Evolutionary conservation across 1,140 invertebrate species (phyloP), one percentile per base, ranked within the genome.

Genomic region (Drosophila lacteicornis): DNA sequence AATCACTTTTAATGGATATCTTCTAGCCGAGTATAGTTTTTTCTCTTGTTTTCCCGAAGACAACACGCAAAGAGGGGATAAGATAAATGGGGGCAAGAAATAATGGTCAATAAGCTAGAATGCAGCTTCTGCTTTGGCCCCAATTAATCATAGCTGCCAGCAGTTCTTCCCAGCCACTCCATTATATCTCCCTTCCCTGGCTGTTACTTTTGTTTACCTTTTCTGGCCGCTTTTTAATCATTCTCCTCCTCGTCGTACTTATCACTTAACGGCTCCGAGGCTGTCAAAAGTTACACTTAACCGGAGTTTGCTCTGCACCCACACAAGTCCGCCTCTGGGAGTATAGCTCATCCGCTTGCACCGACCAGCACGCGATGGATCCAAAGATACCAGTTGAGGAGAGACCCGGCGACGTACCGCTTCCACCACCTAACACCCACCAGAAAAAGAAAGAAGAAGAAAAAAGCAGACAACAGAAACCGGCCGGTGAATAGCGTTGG

Each of bases 211-310:
- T 55, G 42, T 25, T 56, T 69, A 70, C 67, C 62, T 67, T 22
- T 4, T 17, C 33, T 70, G 17, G 22, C 36, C 61, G 40, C 19
- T 65, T 45, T 79, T 75, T 59, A 74, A 73, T 57, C 49, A 66
- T 55, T 56, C 45, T 12, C 50, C 45, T 12, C 50, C 51, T 19
- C 30, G 17, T 50, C 36, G 19, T 51, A 66, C 58, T 75, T 75
- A 82, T 86, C 83, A 82, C 61, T 68, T 77, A 70, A 77, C 76
- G 70, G 65, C 81, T 82, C 68, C 71, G 75, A 60, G 67, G 65
- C 80, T 80, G 84, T 88, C 69, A 87, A 87, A 87, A 80, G 57
- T 80, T 80, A 78, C 84, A 87, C 80, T 71, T 77, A 73, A 58
- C 63, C 79, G 51, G 65, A 59, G 66, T 70, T 57, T 59, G 36